Evolutionary conservation across 2,113 vertebrate species (phyloP), one percentile per base, ranked within the genome.

Genomic region (Chiloscyllium plagiosum): DNA sequence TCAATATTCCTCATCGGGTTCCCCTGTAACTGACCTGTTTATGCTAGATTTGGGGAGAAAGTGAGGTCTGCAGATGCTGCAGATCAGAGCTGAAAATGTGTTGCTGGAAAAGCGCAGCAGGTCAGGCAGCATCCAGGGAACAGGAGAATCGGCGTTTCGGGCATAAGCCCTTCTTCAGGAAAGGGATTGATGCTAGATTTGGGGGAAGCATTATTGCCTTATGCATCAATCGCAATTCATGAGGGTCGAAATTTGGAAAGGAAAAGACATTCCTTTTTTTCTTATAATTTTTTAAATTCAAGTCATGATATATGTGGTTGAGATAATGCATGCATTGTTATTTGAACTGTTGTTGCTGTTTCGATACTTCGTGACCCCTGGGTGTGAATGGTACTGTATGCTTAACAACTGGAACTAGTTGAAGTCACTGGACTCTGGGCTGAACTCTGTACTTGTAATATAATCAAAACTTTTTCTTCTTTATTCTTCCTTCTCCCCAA

Each of bases 371-470:
- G 17, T 93, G 89, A 66, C 26, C 37, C 89, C n/a, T 66, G 61
- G 37, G 89, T 93, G 89, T 93, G 66, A 93, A 93, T 93, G 89
- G 61, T 93, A 93, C 61, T 61, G 33, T 68, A 93, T 93, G 33
- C 89, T 93, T 66, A n/a, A 33, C 89, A 66, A 56, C 89, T 92
- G 89, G 89, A 66, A 92, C 89, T 29, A 92, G 66, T 92, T 33
- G 33, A 66, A 33, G n/a, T 93, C 89, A 93, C n/a, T 93, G 89
- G 61, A 93, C 66, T 93, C 89, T 3, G 33, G 61, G n/a, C 61
- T 66, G n/a, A 93, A 66, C 12, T 93, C 61, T 22, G 61, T 19
- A 68, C n/a, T 93, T 68, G 89, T 68, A 66, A 93, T 93, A 66
- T 37, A 93, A 93, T 93, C 89, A 66, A n/a, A 22, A n/a, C 89